Conservation (phyloP, 2,113 vertebrate genomes). For the Nerophis ophidion region DNA sequence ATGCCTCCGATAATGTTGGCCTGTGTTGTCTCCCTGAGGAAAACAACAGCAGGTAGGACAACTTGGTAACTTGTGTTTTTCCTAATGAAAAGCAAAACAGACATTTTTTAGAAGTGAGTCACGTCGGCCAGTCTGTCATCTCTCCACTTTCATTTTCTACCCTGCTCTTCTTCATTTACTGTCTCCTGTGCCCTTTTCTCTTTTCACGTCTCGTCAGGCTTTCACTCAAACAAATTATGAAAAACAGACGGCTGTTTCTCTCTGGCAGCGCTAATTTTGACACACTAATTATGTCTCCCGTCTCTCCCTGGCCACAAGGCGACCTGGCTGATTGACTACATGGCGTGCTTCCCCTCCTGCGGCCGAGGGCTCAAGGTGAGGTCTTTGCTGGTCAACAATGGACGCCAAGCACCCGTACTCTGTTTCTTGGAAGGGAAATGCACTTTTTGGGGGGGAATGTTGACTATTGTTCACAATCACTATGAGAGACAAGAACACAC, state of each 20-base stretch:
- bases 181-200: slow-evolving; percentile 26
- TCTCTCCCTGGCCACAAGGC: neutral
- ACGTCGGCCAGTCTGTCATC: slow-evolving; percentile 16
- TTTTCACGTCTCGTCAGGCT: slow-evolving; percentile 29
- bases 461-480: too few species aligned
- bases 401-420: neutral
- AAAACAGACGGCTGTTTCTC: slow-evolving; percentile 51
- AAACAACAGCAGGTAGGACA: too few species aligned
- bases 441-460: too few species aligned
- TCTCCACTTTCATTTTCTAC: slow-evolving; percentile 25
- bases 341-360: slow-evolving; percentile 5
- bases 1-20: too few species aligned
- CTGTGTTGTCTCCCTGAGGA: too few species aligned
- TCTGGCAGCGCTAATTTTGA: slow-evolving; percentile 56
- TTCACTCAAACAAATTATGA: slow-evolving; percentile 52
- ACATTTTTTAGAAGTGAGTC: neutral
- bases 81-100: too few species aligned
- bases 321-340: neutral
- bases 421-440: neutral
- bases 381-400: slow-evolving; percentile 4
- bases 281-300: slow-evolving; percentile 46
- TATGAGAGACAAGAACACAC: too few species aligned
- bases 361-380: slow-evolving; percentile 10
- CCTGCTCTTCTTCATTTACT: slow-evolving; percentile 16
- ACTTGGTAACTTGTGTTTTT: too few species aligned